These are phyloP conservation scores for Pungitius pungitius DNA, from an alignment of 2,113 vertebrate species.

Conservation along the genomic window DNA sequence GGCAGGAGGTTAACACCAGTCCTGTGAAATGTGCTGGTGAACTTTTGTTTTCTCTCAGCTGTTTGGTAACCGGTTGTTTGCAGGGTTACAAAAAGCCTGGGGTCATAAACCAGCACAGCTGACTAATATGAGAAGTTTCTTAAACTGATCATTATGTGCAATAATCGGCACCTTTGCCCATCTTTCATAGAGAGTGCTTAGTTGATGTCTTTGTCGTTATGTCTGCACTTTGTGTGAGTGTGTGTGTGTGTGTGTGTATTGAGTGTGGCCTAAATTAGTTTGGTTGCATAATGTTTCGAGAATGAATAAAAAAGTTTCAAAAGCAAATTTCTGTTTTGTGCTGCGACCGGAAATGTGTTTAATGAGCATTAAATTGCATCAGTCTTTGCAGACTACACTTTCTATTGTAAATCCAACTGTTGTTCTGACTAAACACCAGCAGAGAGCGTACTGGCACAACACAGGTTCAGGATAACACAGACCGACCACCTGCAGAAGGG, in stretches of 20 bases:
- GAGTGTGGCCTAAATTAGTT: constrained; percentile 36
- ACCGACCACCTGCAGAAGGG: neutral
- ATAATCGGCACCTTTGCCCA: constrained; percentile 67
- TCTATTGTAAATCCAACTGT: neutral
- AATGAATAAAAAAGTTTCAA: constrained; percentile 57
- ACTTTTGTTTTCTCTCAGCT: constrained; percentile 17
- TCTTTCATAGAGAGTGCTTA: constrained; percentile 56
- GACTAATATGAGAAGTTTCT: constrained; percentile 47
- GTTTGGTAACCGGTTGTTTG: constrained; percentile 8
- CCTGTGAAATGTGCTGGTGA: constrained; percentile 39
- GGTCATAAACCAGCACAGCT: constrained; percentile 35
- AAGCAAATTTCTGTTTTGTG: constrained; percentile 6
- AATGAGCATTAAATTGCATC: neutral
- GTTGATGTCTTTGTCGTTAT: constrained; percentile 61
- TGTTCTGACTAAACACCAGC: constrained; percentile 21
- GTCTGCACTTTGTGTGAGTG: constrained; percentile 66
- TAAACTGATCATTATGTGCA: constrained; percentile 66
- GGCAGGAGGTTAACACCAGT: constrained; percentile 31
- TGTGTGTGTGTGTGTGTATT: constrained; percentile 8
- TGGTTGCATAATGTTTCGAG: constrained; percentile 45
- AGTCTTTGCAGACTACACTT: neutral
- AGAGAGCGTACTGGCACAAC: constrained; percentile 13
- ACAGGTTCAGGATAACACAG: neutral
- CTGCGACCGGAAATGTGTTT: neutral
- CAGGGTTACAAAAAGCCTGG: neutral